Conservation (phyloP, 2,113 vertebrate genomes). For the Pteropus alecto region DNA sequence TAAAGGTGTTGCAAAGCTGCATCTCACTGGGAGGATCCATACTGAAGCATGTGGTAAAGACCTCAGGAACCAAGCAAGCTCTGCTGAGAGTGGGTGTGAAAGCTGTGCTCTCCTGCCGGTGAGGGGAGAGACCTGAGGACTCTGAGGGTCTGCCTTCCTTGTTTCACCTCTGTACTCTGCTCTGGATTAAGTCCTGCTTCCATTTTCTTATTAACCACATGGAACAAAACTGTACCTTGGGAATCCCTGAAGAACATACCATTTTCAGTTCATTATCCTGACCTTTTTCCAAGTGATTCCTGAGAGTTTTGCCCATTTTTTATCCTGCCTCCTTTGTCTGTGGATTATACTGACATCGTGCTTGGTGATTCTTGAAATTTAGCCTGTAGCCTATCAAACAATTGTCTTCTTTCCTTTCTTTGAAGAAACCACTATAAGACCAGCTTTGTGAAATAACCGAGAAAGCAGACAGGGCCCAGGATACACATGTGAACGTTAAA, state of each 20-base stretch:
- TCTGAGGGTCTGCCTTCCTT: not conserved
- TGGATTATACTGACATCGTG: constrained; percentile 13
- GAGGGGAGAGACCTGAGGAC: not conserved
- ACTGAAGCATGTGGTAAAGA: not conserved
- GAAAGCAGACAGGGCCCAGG: constrained; percentile 63
- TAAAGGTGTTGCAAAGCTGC: not conserved
- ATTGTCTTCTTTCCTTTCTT: not conserved
- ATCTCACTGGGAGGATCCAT: not conserved
- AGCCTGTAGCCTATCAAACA: not conserved
- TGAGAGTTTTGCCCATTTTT: not conserved
- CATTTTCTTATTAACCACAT: not conserved
- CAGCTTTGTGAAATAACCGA: constrained; percentile 64
- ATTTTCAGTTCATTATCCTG: not conserved
- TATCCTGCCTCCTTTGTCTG: not conserved
- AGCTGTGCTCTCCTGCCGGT: fast-evolving
- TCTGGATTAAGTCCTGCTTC: not conserved
- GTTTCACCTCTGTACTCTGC: not conserved
- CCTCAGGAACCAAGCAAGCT: not conserved
- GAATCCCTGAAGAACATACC: constrained; percentile 15
- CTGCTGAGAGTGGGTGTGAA: not conserved
- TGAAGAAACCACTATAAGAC: constrained; percentile 50
- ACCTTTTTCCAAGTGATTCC: not conserved
- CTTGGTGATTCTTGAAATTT: not conserved
- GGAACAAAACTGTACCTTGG: not conserved
- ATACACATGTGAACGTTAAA: not conserved